Evolutionary conservation across 2,888 invertebrate genomes (phyloP), one percentile per base, ranked within the genome.

Genomic region (Agriopis aurantiaria): DNA sequence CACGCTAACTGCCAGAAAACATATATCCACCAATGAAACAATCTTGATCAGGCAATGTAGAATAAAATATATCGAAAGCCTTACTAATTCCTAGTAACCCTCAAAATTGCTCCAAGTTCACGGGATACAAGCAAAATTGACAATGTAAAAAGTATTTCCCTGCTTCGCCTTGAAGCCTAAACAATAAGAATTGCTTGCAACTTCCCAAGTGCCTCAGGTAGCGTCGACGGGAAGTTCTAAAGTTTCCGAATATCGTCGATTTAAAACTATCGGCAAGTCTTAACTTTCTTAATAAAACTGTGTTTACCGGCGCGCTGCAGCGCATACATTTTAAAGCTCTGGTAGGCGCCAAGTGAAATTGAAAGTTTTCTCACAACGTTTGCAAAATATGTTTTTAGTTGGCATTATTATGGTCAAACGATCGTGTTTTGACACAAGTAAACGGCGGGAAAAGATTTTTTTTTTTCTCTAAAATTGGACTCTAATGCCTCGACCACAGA

Each of bases 181-280:
- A 58, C 57, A 53, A 52, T 56, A 65, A 45, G 48, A 61, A 56
- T 49, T 51, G 46, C 45, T 61, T 4, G 17, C 11, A 55, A 69
- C 14, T 69, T 71, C 62, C 63, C 73, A 71, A 75, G 71, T 66
- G 46, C 60, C 51, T 14, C 65, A 68, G 66, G 70, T 67, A 68
- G 61, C 65, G 67, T 60, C 56, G 73, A 52, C 63, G 43, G 65
- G 66, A 61, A 70, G 59, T 62, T 72, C 55, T 43, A 23, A 69
- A 73, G 58, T 75, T 64, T 62, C 65, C 55, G 74, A 78, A 77
- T 77, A 79, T 78, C 78, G 77, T 72, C 80, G 79, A 80, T 80
- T 81, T 81, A 79, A 79, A 81, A 82, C 80, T 80, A 81, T 81
- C 72, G 76, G 68, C 76, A 77, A 78, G 75, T 69, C 65, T 58